Conservation (phyloP, 2,888 invertebrate genomes). For the Pseudoips prasinana region DNA sequence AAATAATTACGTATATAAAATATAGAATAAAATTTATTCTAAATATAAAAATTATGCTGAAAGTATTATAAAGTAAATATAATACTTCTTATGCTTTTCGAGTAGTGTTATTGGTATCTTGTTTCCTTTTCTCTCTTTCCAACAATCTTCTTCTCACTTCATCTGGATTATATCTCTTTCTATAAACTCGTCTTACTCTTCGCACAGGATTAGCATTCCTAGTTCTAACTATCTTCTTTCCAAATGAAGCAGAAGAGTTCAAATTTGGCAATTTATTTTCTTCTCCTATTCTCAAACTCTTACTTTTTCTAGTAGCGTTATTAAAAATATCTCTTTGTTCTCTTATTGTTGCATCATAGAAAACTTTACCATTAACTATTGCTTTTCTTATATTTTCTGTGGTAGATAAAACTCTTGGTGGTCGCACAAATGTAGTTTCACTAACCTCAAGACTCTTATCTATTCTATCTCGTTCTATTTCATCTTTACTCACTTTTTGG, state of each 20-base stretch:
- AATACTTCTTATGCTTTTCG: too few relatives aligned
- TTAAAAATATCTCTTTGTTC: constrained; percentile 55
- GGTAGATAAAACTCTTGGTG: constrained; percentile 65
- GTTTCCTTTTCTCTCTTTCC: constrained; percentile 62
- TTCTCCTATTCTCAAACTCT: constrained; percentile 33
- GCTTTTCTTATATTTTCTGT: constrained; percentile 72
- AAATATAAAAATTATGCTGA: constrained; percentile 3
- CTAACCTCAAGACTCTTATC: constrained; percentile 74
- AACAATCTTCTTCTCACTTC: constrained; percentile 75
- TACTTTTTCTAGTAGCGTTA: constrained; percentile 51
- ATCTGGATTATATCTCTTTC: constrained; percentile 74
- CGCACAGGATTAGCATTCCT: constrained; percentile 67
- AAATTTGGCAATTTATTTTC: constrained; percentile 10
- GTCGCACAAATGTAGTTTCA: constrained; percentile 68
- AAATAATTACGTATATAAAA: not conserved
- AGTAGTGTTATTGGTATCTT: constrained; percentile 32
- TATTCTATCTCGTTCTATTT: constrained; percentile 59
- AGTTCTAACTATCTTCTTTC: constrained; percentile 55
- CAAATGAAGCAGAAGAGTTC: constrained; percentile 32
- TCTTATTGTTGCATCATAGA: constrained; percentile 71
- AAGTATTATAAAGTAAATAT: constrained; percentile 4
- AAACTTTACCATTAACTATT: constrained; percentile 72
- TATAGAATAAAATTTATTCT: constrained; percentile 16
- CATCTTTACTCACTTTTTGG: constrained; percentile 69
- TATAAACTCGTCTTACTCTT: constrained; percentile 70